Conservation (phyloP, 2,113 vertebrate species). For the Egretta garzetta region DNA sequence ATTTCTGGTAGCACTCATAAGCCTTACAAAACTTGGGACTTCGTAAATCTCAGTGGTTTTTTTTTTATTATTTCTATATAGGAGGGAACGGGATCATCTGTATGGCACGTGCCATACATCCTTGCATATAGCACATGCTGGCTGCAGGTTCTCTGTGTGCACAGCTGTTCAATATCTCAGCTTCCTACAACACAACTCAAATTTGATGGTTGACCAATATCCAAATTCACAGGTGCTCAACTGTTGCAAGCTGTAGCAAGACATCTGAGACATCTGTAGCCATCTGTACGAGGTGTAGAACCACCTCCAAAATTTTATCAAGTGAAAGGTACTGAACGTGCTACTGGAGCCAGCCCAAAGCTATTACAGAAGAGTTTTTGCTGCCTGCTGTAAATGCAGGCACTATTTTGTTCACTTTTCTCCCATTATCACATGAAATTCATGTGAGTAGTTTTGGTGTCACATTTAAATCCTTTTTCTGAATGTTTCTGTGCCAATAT, state of each 20-base stretch:
- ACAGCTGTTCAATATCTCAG: not conserved
- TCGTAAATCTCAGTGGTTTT: accelerated
- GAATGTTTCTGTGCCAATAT: not conserved
- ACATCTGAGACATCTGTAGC: not conserved
- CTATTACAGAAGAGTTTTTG: not conserved
- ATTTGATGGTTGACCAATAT: not conserved
- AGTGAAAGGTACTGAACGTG: not conserved
- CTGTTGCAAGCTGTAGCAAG: not conserved
- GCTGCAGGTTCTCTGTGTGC: not conserved
- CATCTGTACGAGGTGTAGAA: not conserved
- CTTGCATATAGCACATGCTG: not conserved
- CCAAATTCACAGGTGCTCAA: not conserved
- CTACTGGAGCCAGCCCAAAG: not conserved
- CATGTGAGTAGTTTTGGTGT: not conserved
- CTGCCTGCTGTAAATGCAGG: not conserved
- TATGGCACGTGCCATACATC: accelerated
- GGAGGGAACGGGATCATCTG: not conserved
- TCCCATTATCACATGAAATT: not conserved
- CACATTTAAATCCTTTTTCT: not conserved
- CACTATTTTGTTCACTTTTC: not conserved
- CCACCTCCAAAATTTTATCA: not conserved
- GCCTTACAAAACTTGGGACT: not conserved
- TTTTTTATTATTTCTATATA: not conserved
- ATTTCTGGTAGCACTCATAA: not conserved
- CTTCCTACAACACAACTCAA: not conserved